A percentile compares a stretch with the other conserved stretches of the same genome.
Evolutionary conservation across 2,797 vertebrate genomes (phyloP).

Genomic region (Sarcophilus harrisii): DNA sequence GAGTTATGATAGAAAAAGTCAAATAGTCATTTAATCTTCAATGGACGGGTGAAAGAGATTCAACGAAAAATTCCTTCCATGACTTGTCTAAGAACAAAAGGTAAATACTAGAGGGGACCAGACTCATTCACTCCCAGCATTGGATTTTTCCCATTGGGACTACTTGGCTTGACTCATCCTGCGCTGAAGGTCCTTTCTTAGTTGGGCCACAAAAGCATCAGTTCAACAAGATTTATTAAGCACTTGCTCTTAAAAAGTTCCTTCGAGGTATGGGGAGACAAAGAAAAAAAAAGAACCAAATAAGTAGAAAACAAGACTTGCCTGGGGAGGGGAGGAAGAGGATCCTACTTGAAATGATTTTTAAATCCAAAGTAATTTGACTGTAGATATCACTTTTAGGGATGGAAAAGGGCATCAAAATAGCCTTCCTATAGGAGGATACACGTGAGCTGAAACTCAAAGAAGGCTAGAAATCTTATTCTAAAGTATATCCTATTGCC

Average conservation of each 20-base stretch:
- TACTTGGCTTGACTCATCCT: not conserved
- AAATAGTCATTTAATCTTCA: not conserved
- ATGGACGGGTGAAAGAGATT: not conserved
- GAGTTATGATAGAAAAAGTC: not conserved
- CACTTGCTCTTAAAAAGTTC: not conserved
- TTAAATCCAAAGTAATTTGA: not conserved
- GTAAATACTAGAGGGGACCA: not conserved
- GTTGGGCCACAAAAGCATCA: not conserved
- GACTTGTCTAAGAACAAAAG: not conserved
- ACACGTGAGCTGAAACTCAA: not conserved
- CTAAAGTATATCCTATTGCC: not conserved
- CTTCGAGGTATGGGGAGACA: not conserved
- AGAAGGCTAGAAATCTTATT: not conserved
- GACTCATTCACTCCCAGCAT: not conserved
- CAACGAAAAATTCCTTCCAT: not conserved
- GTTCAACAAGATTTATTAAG: not conserved
- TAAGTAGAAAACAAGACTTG: not conserved
- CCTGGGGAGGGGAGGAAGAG: not conserved
- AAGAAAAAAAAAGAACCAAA: not conserved
- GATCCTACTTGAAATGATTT: not conserved
- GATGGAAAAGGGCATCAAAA: not conserved
- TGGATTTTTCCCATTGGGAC: not conserved
- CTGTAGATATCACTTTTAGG: not conserved
- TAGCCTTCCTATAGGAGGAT: not conserved
- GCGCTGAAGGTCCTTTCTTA: not conserved